Evolutionary conservation across 2,888 invertebrate genomes (phyloP).

Genomic region (Scrobipalpa atriplicella): DNA sequence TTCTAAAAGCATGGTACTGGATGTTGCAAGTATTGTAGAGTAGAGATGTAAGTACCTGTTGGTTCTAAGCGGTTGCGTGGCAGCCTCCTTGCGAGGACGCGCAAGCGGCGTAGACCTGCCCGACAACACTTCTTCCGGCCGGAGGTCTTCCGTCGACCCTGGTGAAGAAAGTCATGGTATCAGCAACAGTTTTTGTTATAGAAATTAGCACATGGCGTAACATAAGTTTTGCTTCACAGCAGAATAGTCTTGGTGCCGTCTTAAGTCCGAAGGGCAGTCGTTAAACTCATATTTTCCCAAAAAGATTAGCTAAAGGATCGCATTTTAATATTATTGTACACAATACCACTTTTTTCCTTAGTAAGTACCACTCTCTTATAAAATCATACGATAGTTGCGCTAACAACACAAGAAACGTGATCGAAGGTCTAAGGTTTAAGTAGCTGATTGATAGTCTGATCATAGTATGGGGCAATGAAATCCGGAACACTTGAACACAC

Average conservation of each 20-base stretch:
- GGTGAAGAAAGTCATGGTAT: constrained; percentile 25
- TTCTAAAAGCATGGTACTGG: too few relatives aligned
- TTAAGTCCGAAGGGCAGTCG: too few relatives aligned
- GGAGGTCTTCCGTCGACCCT: constrained; percentile 77
- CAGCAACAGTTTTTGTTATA: neutral
- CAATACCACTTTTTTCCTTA: too few relatives aligned
- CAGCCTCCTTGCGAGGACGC: constrained; percentile 86
- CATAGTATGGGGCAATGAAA: constrained; percentile 5
- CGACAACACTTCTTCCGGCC: constrained; percentile 76
- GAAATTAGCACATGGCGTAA: neutral
- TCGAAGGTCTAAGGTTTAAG: neutral
- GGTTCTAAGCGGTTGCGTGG: constrained; percentile 83
- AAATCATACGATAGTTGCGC: neutral
- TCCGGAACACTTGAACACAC: neutral
- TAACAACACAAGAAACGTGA: neutral
- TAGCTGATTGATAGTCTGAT: neutral
- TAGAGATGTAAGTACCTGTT: constrained; percentile 76
- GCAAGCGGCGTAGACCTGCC: constrained; percentile 87
- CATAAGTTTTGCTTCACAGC: too few relatives aligned
- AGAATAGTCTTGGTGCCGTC: too few relatives aligned
- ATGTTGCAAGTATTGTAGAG: too few relatives aligned
- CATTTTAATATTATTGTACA: too few relatives aligned
- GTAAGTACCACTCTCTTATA: too few relatives aligned
- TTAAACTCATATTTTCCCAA: too few relatives aligned
- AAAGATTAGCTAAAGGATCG: too few relatives aligned